These are phyloP conservation scores for Phenganax marumi DNA, from an alignment of 92 coral and sea anemone genomes.

Conservation along the genomic window DNA sequence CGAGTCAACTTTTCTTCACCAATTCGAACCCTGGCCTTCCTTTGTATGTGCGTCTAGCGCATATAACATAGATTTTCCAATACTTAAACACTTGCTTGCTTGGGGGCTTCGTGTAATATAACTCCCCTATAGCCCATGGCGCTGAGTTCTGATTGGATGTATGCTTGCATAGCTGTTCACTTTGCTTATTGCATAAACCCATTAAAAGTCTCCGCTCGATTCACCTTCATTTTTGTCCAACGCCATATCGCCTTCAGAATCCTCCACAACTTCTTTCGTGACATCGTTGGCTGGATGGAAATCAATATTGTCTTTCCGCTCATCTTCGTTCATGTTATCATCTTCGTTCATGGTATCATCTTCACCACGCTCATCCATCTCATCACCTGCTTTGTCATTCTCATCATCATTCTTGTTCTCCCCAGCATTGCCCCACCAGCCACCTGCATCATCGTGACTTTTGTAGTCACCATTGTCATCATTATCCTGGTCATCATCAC, in stretches of 20 bases:
- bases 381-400: not conserved
- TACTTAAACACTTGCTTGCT: no score
- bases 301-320: not conserved
- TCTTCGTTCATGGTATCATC: not conserved
- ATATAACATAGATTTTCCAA: no score
- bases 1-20: no score
- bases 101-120: no score
- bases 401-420: not conserved
- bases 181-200: no score
- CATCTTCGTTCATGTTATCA: not conserved
- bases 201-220: not conserved
- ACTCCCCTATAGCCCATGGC: no score
- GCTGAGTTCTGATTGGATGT: no score
- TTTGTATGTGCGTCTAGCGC: no score
- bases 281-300: not conserved
- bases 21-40: no score
- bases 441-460: not conserved
- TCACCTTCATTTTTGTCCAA: not conserved
- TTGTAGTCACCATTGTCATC: not conserved
- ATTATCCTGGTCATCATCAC: not conserved
- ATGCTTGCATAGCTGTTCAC: no score
- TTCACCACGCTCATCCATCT: not conserved
- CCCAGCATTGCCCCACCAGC: no score
- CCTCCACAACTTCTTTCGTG: slow-evolving; percentile 8
- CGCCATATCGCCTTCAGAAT: slow-evolving; percentile 7